Base-by-base conservation (phyloP, 35 echinoderm and acorn worm genomes). In the Patiria miniata region DNA sequence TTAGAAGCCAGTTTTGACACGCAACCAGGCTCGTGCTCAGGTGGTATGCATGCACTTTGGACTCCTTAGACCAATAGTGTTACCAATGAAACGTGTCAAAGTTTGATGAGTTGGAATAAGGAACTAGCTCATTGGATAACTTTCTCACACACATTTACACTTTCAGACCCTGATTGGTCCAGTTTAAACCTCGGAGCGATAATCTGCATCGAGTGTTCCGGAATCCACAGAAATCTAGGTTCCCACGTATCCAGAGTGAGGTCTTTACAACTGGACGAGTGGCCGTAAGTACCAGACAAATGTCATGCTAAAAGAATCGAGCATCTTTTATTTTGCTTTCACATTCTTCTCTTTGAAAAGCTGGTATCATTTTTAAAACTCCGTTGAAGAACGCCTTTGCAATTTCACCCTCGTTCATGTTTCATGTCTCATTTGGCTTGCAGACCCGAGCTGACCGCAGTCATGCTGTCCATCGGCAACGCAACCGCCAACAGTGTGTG, bases 221-320 rank as follows among this genome's bases (percentile, higher is more conserved):
- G 95, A 21, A 98, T 98, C 39, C 95, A 98, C 78, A 91, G 95
- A 79, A 98, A 98, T 69, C 86, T 98, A 17, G 95, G 95, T 29
- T 94, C 95, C 10, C 95, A 98, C 80, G 79, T 98, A 61, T 94
- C 95, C 83, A 98, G 89, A 83, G 95, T 98, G 12, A 79, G 95
- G 26, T 98, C 95, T 22, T 90, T 98, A 85, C 87, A 89, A 19
- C 78, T 98, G 29, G 95, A 98, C 36, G 95, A 94, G 76, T 98
- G 95, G 95, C 95, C 95, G 95, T 98, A 91, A 98, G 95, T 98
- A 80, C 61, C n/a, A n/a, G n/a, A n/a, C n/a, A n/a, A n/a, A n/a
- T n/a, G n/a, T n/a, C n/a, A n/a, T n/a, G n/a, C n/a, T n/a, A n/a
- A n/a, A n/a, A n/a, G n/a, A n/a, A n/a, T n/a, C n/a, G n/a, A n/a